phyloP scores from a whole-genome alignment of 2,113 vertebrate species.

The Entelurus aequoreus region DNA sequence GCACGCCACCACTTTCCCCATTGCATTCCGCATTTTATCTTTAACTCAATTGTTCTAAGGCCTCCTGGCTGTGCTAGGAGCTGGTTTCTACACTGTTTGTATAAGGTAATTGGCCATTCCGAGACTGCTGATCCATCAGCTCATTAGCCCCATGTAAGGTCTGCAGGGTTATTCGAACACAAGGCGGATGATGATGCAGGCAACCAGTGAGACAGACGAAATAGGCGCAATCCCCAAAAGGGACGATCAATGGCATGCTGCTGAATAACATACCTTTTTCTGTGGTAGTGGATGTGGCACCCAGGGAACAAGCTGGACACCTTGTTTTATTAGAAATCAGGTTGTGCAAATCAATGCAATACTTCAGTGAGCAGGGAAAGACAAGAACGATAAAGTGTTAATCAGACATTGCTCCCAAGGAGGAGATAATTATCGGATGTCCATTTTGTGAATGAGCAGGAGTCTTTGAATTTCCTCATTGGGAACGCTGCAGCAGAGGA shows the following conservation, averaged over 20 bases:
- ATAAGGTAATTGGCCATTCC: conserved; percentile 64
- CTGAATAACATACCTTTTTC: conserved; percentile 31
- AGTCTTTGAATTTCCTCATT: conserved; percentile 6
- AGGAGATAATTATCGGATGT: not conserved
- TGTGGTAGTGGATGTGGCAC: conserved; percentile 30
- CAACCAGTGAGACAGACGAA: conserved; percentile 36
- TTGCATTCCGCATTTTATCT: conserved; percentile 31
- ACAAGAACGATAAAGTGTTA: conserved; percentile 37
- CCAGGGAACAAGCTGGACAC: conserved; percentile 28
- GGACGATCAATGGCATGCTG: conserved; percentile 42
- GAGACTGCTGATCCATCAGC: conserved; percentile 63
- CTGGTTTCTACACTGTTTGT: conserved; percentile 55
- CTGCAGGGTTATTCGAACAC: conserved; percentile 52
- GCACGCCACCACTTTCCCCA: conserved; percentile 16
- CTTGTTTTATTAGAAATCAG: conserved; percentile 60
- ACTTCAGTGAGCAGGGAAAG: conserved; percentile 14
- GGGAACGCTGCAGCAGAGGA: not conserved
- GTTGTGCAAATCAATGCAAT: conserved; percentile 47
- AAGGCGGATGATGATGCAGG: conserved; percentile 45
- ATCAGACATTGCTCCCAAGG: conserved; percentile 22
- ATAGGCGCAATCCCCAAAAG: conserved; percentile 41
- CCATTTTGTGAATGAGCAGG: conserved; percentile 9
- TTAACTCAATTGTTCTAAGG: conserved; percentile 32
- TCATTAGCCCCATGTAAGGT: conserved; percentile 61
- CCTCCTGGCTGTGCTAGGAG: conserved; percentile 27